Conservation (phyloP, 2,888 invertebrate species). For the Rhamnusium bicolor region DNA sequence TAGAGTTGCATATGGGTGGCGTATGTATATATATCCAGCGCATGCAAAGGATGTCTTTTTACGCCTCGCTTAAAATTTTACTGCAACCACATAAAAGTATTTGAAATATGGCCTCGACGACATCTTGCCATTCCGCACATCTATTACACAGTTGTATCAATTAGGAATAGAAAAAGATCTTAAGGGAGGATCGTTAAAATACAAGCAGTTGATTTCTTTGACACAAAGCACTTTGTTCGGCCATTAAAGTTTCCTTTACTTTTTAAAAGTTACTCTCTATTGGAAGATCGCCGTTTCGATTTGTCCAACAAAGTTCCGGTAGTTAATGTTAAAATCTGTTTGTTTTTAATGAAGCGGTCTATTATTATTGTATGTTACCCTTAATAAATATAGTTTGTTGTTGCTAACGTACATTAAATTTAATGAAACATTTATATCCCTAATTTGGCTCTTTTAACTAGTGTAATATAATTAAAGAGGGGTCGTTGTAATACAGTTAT, state of each 20-base stretch:
- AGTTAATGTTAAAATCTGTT: not conserved
- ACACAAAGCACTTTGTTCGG: slow-evolving; percentile 44
- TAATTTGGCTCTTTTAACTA: too few relatives aligned
- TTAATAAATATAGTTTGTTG: too few relatives aligned
- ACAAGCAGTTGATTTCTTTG: slow-evolving; percentile 41
- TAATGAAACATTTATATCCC: too few relatives aligned
- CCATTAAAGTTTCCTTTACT: slow-evolving; percentile 46
- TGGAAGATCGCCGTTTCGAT: not conserved
- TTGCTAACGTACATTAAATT: too few relatives aligned
- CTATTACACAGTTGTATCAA: slow-evolving; percentile 36
- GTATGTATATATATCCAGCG: not conserved
- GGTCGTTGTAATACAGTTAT: too few relatives aligned
- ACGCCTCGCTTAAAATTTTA: slow-evolving; percentile 13
- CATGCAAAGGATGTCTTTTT: slow-evolving; percentile 18
- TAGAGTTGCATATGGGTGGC: slow-evolving; percentile 6
- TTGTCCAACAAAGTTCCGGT: not conserved
- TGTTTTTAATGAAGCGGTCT: not conserved
- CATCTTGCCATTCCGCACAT: slow-evolving; percentile 20
- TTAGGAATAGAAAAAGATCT: slow-evolving; percentile 34
- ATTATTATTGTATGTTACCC: too few relatives aligned
- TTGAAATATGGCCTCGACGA: slow-evolving; percentile 21
- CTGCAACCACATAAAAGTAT: slow-evolving; percentile 17
- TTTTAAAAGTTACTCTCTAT: slow-evolving; percentile 10
- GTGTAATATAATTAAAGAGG: too few relatives aligned
- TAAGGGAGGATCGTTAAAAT: slow-evolving; percentile 40